Conservation (phyloP, 2,797 vertebrate genomes). For the Galago senegalensis region DNA sequence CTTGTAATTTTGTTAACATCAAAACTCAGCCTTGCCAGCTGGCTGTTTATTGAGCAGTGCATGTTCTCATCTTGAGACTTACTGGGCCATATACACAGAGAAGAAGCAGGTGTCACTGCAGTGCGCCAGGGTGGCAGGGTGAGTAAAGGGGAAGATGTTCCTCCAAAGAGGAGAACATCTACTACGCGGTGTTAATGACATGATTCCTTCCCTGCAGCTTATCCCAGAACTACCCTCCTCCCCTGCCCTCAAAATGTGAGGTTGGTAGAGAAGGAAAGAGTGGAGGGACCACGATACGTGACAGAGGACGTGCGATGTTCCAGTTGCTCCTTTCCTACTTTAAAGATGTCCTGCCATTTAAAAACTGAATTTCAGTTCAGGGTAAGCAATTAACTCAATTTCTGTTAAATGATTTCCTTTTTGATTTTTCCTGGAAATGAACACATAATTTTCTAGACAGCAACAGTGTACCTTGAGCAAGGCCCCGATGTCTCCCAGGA, state of each 20-base stretch:
- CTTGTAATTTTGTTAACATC: constrained; percentile 64
- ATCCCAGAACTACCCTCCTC: neutral
- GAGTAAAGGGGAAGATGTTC: neutral
- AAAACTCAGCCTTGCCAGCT: constrained; percentile 23
- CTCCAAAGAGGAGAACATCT: neutral
- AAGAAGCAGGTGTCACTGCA: neutral
- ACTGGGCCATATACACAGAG: neutral
- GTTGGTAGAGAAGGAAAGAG: neutral
- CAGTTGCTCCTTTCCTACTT: neutral
- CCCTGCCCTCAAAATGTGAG: neutral
- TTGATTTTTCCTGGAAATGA: constrained; percentile 38
- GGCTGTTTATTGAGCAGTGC: neutral
- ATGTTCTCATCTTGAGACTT: neutral
- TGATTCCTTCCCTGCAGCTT: neutral
- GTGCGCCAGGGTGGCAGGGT: neutral
- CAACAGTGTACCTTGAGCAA: constrained; percentile 94
- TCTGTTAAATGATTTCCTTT: constrained; percentile 31
- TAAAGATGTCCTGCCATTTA: constrained; percentile 20
- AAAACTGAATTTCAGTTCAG: neutral
- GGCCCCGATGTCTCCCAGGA: constrained; percentile 95
- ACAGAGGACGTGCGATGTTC: neutral
- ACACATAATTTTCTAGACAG: neutral
- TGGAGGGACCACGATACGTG: neutral
- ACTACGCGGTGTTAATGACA: neutral
- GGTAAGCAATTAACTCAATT: constrained; percentile 23